Base-by-base conservation (phyloP, 1,140 invertebrate species). In the Drosophila parabipectinata region DNA sequence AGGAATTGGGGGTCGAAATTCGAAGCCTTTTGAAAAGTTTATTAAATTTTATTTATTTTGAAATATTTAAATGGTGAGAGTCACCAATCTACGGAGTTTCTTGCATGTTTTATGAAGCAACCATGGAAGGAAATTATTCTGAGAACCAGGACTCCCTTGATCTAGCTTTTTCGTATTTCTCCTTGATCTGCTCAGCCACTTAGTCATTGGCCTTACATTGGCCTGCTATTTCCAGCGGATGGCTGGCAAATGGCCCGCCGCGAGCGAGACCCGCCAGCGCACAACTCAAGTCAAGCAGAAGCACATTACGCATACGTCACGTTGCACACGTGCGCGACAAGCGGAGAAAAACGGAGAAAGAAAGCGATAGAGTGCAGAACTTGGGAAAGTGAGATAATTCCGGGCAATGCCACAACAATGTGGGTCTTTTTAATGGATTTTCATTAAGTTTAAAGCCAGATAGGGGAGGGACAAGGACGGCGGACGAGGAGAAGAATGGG, bases 381-480 rank as follows among this genome's bases (percentile, higher is more conserved):
- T 41, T 34, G 30, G 15, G 44, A 71, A 71, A 71, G 67, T 71
- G 44, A 26, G 67, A 69, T 71, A 71, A 71, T 69, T 68, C 32
- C 51, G 18, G 41, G 66, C 63, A 30, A 69, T 57, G 53, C 67
- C 67, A 69, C 67, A 83, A 83, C 76, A 88, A 83, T 87, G 83
- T 83, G 56, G 60, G 77, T 88, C 79, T 89, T 88, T 88, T 88
- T 88, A 88, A 88, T 88, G 84, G 83, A 79, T 89, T 88, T 88
- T 88, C 83, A 83, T 88, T 82, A 84, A 89, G 67, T 71, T 61
- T 72, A 76, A 66, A 62, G 55, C 54, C 51, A 63, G 61, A 63
- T 52, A 61, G 53, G 24, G 45, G 48, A 21, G 45, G 21, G 51
- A 21, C 51, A 45, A 50, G 8, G 60, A 21, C 12, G 9, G 24